Conservation (phyloP, 1,140 invertebrate species). For the Teleogryllus occipitalis region DNA sequence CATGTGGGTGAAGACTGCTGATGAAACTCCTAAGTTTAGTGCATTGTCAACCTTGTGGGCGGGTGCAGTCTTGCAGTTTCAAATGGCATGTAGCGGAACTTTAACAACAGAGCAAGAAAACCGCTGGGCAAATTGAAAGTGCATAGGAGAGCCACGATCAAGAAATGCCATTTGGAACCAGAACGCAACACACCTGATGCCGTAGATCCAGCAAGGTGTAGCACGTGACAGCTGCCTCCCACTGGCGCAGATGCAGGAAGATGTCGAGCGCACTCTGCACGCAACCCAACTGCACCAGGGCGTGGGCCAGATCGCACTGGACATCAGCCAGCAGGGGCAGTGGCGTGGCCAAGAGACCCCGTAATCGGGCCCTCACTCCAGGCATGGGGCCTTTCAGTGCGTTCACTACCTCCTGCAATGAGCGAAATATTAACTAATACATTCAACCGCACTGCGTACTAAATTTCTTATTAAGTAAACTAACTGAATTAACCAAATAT, state of each 20-base stretch:
- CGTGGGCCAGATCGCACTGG: constrained; percentile 63
- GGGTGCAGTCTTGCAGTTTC: no score
- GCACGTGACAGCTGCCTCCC: constrained; percentile 89
- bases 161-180: no score
- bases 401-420: constrained; percentile 56
- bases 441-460: not conserved
- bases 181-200: not conserved
- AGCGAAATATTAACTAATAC: not conserved
- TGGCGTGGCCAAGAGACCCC: constrained; percentile 37
- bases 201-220: constrained; percentile 67
- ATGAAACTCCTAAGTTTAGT: no score
- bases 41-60: no score
- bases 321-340: constrained; percentile 65
- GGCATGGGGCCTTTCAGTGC: constrained; percentile 40
- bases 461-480: no score
- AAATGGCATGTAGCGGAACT: no score
- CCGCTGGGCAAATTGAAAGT: no score
- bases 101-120: no score
- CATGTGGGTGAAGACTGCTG: no score
- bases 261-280: constrained; percentile 80
- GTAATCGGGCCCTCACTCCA: constrained; percentile 24
- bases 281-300: constrained; percentile 71
- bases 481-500: no score
- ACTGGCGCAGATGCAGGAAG: constrained; percentile 70
- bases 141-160: no score